Evolutionary conservation across 2,888 invertebrate species (phyloP).

Genomic region (Amaurobius ferox): DNA sequence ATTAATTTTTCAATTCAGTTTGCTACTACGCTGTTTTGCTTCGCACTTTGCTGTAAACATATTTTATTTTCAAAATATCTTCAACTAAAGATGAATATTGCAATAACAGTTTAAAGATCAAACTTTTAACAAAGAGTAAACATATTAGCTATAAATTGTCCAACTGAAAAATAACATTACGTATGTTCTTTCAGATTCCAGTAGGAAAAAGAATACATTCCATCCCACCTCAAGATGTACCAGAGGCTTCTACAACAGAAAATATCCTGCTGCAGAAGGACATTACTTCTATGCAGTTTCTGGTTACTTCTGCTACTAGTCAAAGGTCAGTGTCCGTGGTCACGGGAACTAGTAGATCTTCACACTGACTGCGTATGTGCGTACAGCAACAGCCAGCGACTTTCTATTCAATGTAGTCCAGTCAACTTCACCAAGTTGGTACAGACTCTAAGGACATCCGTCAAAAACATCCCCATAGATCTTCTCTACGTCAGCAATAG

Average conservation of each 20-base stretch:
- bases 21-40: too few species aligned
- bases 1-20: too few species aligned
- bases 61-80: too few species aligned
- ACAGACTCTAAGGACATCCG: constrained; percentile 79
- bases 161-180: not conserved
- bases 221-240: not conserved
- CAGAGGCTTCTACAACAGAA: not conserved
- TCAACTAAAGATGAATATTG: too few species aligned
- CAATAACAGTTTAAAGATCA: too few species aligned
- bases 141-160: too few species aligned
- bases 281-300: not conserved
- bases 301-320: not conserved
- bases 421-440: constrained; percentile 80
- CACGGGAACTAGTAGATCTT: constrained; percentile 84
- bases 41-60: too few species aligned
- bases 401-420: constrained; percentile 74
- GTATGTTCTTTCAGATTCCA: not conserved
- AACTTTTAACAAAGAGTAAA: too few species aligned
- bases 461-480: constrained; percentile 83
- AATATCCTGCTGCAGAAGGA: not conserved
- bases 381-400: constrained; percentile 84
- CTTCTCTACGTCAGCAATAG: constrained; percentile 93
- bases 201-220: not conserved
- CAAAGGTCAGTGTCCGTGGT: constrained; percentile 87
- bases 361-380: constrained; percentile 92